A percentile compares a stretch with the other conserved stretches of the same genome.
Conservation (phyloP, 53 echinoderm and acorn worm genomes). For the Temnopleurus reevesii region DNA sequence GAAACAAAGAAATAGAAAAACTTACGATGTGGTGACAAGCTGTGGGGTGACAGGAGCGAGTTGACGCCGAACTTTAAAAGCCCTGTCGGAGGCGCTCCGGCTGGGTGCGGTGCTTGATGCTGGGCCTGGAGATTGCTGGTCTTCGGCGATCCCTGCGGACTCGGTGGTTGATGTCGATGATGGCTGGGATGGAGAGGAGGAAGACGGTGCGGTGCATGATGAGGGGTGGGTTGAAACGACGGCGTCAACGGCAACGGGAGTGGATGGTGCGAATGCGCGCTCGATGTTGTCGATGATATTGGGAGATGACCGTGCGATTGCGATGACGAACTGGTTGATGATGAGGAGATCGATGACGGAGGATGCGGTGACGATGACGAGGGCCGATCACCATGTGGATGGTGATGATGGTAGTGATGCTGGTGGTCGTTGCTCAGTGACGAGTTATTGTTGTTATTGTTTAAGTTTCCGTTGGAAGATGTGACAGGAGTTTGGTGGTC, state of each 20-base stretch:
- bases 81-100: conserved; percentile 29
- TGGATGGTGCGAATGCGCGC: neutral
- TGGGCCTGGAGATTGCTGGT: conserved; percentile 22
- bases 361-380: conserved; percentile 33
- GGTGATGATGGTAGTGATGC: conserved; percentile 49
- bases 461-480: neutral
- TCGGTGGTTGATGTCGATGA: conserved; percentile 50
- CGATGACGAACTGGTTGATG: conserved; percentile 21
- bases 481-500: neutral
- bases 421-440: neutral
- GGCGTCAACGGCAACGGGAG: conserved; percentile 24
- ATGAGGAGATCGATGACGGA: neutral
- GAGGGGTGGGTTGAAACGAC: conserved; percentile 1
- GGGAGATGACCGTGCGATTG: neutral
- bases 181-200: conserved; percentile 9
- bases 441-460: conserved; percentile 35
- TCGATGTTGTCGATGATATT: neutral
- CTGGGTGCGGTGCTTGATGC: neutral
- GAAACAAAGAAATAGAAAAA: neutral
- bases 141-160: conserved; percentile 50
- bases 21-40: conserved; percentile 65
- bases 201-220: neutral
- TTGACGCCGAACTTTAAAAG: conserved; percentile 76
- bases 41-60: conserved; percentile 64
- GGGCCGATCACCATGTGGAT: neutral